Conservation (phyloP, 2,113 vertebrate genomes). For the Arvicanthis niloticus region DNA sequence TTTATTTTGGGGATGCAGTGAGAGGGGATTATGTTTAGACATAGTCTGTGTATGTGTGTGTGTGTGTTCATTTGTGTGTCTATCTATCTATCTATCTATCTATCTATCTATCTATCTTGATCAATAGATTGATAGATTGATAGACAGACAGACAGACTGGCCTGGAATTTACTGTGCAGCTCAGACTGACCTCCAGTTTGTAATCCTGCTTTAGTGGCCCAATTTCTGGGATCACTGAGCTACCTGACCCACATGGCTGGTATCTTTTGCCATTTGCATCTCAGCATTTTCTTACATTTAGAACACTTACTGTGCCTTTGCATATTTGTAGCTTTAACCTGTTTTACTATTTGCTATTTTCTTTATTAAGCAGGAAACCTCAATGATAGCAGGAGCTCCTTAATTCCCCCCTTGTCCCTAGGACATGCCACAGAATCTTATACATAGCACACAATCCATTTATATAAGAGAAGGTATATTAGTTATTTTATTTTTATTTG, state of each 20-base stretch:
- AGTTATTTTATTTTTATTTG: background rate
- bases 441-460: background rate
- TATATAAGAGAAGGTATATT: background rate
- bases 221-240: no score
- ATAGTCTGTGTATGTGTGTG: no score
- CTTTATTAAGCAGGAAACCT: background rate
- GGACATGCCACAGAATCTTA: background rate
- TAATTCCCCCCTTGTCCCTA: background rate
- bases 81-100: no score
- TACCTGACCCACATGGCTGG: background rate
- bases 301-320: background rate
- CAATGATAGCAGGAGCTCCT: background rate
- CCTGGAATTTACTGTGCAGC: background rate
- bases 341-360: background rate
- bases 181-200: background rate
- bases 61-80: no score
- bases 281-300: background rate
- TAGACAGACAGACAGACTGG: background rate
- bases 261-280: background rate
- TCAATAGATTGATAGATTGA: background rate
- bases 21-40: background rate
- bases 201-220: background rate
- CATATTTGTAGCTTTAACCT: background rate
- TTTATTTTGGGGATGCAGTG: background rate
- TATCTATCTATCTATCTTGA: no score